phyloP scores from a whole-genome alignment of 1,140 invertebrate genomes.

The Lasaia peninsularis region DNA sequence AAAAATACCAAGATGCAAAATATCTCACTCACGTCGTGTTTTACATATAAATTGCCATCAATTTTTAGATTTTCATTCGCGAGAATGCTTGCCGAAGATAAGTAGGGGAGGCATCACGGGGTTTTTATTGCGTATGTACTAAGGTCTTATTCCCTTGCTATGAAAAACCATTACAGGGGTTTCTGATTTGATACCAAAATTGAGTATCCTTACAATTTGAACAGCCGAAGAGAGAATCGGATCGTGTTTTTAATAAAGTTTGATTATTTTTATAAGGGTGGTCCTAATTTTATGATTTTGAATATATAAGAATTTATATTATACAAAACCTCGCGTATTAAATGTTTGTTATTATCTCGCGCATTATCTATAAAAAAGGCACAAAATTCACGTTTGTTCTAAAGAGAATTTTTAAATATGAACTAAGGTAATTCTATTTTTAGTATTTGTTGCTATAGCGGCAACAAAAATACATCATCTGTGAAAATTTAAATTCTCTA shows the following conservation, averaged over 20 bases:
- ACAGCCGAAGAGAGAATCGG: neutral
- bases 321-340: too few species aligned
- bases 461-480: too few species aligned
- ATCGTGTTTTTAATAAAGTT: neutral
- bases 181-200: conserved; percentile 1
- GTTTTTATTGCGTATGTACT: conserved; percentile 33
- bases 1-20: conserved; percentile 35
- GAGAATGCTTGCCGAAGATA: conserved; percentile 50
- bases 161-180: conserved; percentile 8
- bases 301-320: too few species aligned
- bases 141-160: conserved; percentile 3
- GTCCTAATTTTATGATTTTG: neutral
- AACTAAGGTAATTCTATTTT: too few species aligned
- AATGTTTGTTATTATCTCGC: too few species aligned
- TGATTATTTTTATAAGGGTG: too few species aligned
- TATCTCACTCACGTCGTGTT: conserved; percentile 60
- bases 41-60: conserved; percentile 71
- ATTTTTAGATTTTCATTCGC: conserved; percentile 64
- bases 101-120: conserved; percentile 33
- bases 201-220: conserved; percentile 1
- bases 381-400: too few species aligned
- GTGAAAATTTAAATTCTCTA: too few species aligned
- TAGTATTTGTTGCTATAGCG: too few species aligned
- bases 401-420: too few species aligned
- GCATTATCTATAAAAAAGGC: too few species aligned